Base-by-base conservation (phyloP, 2,797 vertebrate genomes). In the Denticeps clupeoides region DNA sequence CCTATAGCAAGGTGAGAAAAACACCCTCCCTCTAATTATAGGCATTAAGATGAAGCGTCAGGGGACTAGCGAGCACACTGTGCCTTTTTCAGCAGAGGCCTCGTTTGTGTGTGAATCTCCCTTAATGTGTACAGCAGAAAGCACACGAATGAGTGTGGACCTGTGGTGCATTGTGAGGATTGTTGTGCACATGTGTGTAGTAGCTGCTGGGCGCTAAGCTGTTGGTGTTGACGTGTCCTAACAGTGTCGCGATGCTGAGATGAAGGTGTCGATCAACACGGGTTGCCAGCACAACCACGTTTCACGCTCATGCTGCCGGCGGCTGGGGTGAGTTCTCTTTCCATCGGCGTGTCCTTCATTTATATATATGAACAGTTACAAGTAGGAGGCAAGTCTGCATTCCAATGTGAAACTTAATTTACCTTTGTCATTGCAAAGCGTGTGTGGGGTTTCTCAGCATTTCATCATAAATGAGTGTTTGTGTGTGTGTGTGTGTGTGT, bases 201-300 rank as follows among this genome's bases (percentile, higher is more conserved):
- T 49, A 9, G n/a, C 3, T 2, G 37, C 45, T 6, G 12, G 6
- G 1, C 12, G 13, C 21, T 42, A 24, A 41, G 51, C 21, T 46
- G 18, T 9, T 15, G 50, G 45, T 53, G 53, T 54, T n/a, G 60
- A 56, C 51, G 56, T 63, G 16, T 64, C 52, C n/a, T 56, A 43
- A 51, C 72, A 93, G 92, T 92, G 89, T 65, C 80, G 64, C 59
- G 86, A 88, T 58, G 75, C 80, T 47, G 73, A 81, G 44, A 71
- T 95, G 59, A 85, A 74, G 69, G 87, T 83, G 0, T 84, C 82
- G 6, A 80, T 96, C 73, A 84, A 90, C 79, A 94, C 89, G 4
- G 84, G 89, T 45, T 87, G 75, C 58, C 81, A 79, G 54, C 75
- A 86, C 51, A 92, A 93, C 72, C 79, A 82, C 75, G 84, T 94